Evolutionary conservation across 2,113 vertebrate genomes (phyloP), one percentile per base, ranked within the genome.

Genomic region (Caranx ignobilis): DNA sequence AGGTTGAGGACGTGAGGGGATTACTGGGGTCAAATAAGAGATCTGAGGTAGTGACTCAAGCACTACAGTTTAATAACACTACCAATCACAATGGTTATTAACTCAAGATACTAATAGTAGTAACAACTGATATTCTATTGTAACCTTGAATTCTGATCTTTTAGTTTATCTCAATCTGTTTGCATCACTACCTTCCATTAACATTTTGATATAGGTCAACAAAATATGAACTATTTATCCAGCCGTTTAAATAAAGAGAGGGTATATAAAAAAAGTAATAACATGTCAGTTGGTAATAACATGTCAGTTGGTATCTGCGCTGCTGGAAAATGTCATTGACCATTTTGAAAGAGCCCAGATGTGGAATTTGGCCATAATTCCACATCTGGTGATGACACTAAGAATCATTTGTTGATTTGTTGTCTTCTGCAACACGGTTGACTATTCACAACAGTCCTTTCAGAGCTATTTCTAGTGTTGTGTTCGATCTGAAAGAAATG

Each of bases 311-410:
- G 79, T 77, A 73, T 74, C 77, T 71, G 34, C 70, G 75, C 43
- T 52, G 54, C 73, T 86, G 79, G 74, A 81, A 89, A 74, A 82
- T 67, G 63, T 81, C 82, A 72, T 34, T 56, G 66, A 72, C 71
- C 41, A 67, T 73, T 76, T 57, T 80, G 16, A 87, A 68, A 82
- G 55, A 15, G 32, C 26, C 50, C 31, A 50, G 47, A 77, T 81
- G 61, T 72, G 56, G 55, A 82, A 82, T 65, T 45, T 21, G 67
- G 52, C 62, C 61, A 52, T 75, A 84, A 87, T 63, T 72, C 45
- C 15, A 75, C 67, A 86, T 88, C 59, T 64, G 59, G 60, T 68
- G 31, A 81, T 50, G 26, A 4, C 19, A 12, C 48, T 69, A 21
- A n/a, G 70, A 34, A 67, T 72, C 11, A 55, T 65, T 59, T 60